Evolutionary conservation across 2,888 invertebrate species (phyloP), one percentile per base, ranked within the genome.

Genomic region (Xestia c-nigrum): DNA sequence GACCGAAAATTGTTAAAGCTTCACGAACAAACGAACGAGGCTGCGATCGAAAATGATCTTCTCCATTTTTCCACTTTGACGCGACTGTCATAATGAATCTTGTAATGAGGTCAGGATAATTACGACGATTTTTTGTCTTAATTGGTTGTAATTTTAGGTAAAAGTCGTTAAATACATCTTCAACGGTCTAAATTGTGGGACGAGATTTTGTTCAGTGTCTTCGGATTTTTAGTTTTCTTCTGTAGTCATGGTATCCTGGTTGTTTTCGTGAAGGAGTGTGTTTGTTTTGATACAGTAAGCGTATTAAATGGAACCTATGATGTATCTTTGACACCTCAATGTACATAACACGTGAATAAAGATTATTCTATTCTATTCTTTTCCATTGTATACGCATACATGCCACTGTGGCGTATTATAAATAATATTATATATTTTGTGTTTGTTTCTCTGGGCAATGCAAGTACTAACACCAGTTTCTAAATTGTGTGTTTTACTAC

Each of bases 1-100:
- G 80, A 40, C 66, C 52, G 81, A 72, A 81, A 77, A 50, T 77
- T 77, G 81, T 81, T 84, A 61, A 77, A 81, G 63, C 61, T 40
- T n/a, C n/a, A 31, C 66, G 73, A 43, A 71, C 31, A 70, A 70
- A 64, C 46, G 76, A 19, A 21, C 52, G 67, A 69, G 38, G 55
- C 77, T 84, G 67, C 78, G 68, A 84, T 77, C 64, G 55, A 47
- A 61, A 65, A 76, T 77, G 64, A 50, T 68, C 50, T 38, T 66
- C 38, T 80, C 7, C 64, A 70, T 72, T 83, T 78, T 57, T 79
- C 14, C 64, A 57, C 76, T 83, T 80, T 63, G 69, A 76, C 12
- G 66, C 9, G 59, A 70, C 21, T 59, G 31, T 66, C 31, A 12
- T 80, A 84, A 80, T 76, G 57, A 79, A 38, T 50, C 63, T 67